Base-by-base conservation (phyloP, 2,797 vertebrate genomes). In the Enteromius trimaculatus region DNA sequence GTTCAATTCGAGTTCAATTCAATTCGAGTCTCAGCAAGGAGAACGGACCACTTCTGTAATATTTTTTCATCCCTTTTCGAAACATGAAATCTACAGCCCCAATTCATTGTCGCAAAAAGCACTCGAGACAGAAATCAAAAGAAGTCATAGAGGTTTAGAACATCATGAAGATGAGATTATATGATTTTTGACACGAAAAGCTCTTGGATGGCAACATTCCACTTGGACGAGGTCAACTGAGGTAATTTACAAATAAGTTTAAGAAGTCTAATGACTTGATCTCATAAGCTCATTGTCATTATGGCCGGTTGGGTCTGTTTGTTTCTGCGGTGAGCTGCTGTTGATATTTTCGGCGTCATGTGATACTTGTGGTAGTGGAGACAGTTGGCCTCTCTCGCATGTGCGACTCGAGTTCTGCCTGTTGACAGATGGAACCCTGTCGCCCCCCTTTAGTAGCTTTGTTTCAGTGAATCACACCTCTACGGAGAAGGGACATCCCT, bases 381-480 rank as follows among this genome's bases (percentile, higher is more conserved):
- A 76, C 80, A 82, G 80, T 82, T 82, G 80, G 80, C 60, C 71
- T 76, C 47, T 39, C 58, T 65, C 16, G 31, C 44, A 75, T 76
- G 49, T 77, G 81, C 21, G 74, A 77, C 64, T 77, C 37, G 11
- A 83, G 49, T 66, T 69, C 34, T 60, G 62, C 55, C 0, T 68
- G 62, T 68, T 68, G 74, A 77, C 81, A 77, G 81, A 83, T 83
- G 81, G 81, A 83, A 23, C 44, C 60, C 64, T 8, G 8, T 69
- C 37, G 5, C 62, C 51, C 81, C 51, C 51, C 64, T 69, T 77
- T 55, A 68, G 19, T 66, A 74, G 64, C 49, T 83, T 75, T 34
- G 76, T 78, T 86, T 86, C 26, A 26, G 60, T 82, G 44, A 86
- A 83, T 80, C 81, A 80, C 85, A 83, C 81, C 66, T 60, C 53